Percentiles rank a stretch among this genome's conserved stretches.
phyloP scores from a whole-genome alignment of 2,888 invertebrate species.

The Rhorus exstirpatorius region DNA sequence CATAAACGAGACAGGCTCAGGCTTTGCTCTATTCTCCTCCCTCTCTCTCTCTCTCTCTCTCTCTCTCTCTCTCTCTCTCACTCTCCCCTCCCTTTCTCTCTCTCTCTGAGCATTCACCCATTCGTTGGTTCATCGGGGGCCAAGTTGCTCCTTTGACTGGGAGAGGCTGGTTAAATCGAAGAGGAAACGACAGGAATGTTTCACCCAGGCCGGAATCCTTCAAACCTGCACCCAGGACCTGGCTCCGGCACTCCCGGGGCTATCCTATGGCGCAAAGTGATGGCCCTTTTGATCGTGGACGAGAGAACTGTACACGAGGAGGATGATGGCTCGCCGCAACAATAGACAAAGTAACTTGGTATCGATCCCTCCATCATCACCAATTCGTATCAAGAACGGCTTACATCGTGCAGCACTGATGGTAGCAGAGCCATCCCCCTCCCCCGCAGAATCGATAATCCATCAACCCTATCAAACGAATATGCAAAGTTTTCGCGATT shows the following conservation, averaged over 20 bases:
- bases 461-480: slow-evolving; percentile 7
- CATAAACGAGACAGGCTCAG: too few species aligned
- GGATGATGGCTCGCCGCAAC: slow-evolving; percentile 17
- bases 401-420: slow-evolving; percentile 26
- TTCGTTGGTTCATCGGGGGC: neutral
- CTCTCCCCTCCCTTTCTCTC: slow-evolving; percentile 13
- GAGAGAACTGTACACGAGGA: neutral
- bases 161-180: neutral
- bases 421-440: neutral
- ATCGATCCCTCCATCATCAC: too few species aligned
- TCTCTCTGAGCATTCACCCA: slow-evolving; percentile 2
- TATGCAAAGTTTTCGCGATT: neutral
- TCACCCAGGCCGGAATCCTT: slow-evolving; percentile 3
- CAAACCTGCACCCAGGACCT: too few species aligned
- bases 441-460: neutral
- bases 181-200: slow-evolving; percentile 36
- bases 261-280: slow-evolving; percentile 2
- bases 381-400: slow-evolving; percentile 8
- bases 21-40: too few species aligned
- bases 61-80: neutral
- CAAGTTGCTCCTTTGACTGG: slow-evolving; percentile 49
- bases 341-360: slow-evolving; percentile 41
- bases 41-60: too few species aligned
- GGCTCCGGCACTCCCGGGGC: too few species aligned
- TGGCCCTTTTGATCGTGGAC: slow-evolving; percentile 40